Evolutionary conservation across 2,113 vertebrate genomes (phyloP).

Genomic region (Pelvicachromis taeniatus): DNA sequence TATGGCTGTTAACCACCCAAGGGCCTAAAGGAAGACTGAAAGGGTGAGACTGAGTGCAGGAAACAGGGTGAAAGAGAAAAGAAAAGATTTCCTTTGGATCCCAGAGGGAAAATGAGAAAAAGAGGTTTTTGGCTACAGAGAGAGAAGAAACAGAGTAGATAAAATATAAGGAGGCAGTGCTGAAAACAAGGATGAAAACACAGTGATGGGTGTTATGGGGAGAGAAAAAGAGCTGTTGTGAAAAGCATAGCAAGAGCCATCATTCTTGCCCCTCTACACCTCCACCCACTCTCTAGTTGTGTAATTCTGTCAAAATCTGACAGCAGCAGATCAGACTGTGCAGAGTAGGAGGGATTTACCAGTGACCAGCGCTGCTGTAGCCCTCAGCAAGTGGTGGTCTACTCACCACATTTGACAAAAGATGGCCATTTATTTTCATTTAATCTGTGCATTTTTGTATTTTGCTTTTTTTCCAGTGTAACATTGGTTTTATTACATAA

Average conservation of each 20-base stretch:
- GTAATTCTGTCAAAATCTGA: constrained; percentile 53
- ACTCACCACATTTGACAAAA: background rate
- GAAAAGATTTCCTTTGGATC: background rate
- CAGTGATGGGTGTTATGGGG: background rate
- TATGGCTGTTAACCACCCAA: background rate
- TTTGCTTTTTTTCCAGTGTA: background rate
- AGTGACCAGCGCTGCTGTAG: background rate
- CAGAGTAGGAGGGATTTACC: constrained; percentile 14
- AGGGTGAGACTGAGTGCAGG: background rate
- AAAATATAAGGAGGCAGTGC: background rate
- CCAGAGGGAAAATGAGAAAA: background rate
- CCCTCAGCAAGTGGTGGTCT: background rate
- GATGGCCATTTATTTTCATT: background rate
- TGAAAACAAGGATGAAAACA: background rate
- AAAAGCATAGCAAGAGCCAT: constrained; percentile 11
- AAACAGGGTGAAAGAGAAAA: background rate
- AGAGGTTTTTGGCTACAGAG: background rate
- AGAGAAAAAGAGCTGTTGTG: background rate
- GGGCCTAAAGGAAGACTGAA: background rate
- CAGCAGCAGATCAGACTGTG: constrained; percentile 10
- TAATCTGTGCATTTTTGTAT: background rate
- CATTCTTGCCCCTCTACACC: background rate
- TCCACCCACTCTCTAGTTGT: constrained; percentile 43
- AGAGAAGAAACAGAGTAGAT: background rate
- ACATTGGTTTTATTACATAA: constrained; percentile 12